Evolutionary conservation across 2,113 vertebrate species (phyloP).

Genomic region (Origma solitaria): DNA sequence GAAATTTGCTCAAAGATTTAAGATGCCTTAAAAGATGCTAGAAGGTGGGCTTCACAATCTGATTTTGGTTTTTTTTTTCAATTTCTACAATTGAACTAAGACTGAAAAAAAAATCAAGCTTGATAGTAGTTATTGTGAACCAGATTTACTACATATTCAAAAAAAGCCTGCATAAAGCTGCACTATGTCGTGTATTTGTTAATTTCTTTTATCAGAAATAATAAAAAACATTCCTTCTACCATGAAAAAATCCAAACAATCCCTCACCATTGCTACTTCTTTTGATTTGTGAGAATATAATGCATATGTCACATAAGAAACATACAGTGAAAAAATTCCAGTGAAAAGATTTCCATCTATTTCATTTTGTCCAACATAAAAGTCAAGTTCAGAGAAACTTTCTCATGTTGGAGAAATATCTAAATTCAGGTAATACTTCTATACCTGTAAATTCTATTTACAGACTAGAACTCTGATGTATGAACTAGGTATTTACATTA

Average conservation of each 20-base stretch:
- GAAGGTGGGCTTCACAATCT: neutral
- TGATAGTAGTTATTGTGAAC: neutral
- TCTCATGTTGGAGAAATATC: neutral
- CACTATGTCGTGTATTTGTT: neutral
- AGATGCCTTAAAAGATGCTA: neutral
- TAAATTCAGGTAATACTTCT: neutral
- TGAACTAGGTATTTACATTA: neutral
- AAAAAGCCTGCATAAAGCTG: neutral
- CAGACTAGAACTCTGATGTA: neutral
- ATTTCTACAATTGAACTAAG: neutral
- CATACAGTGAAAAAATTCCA: neutral
- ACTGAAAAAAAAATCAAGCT: neutral
- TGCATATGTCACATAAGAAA: neutral
- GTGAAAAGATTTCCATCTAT: neutral
- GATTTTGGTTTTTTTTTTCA: neutral
- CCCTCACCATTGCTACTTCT: neutral
- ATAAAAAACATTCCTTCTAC: neutral
- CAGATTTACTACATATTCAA: neutral
- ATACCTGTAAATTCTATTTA: neutral
- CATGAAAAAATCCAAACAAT: neutral
- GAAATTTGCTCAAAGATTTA: neutral
- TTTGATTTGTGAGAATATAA: neutral
- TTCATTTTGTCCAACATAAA: neutral
- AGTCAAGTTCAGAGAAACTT: neutral
- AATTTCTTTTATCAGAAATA: neutral